Evolutionary conservation across 1,140 invertebrate species (phyloP).

Genomic region (Brachionus paranguensis): DNA sequence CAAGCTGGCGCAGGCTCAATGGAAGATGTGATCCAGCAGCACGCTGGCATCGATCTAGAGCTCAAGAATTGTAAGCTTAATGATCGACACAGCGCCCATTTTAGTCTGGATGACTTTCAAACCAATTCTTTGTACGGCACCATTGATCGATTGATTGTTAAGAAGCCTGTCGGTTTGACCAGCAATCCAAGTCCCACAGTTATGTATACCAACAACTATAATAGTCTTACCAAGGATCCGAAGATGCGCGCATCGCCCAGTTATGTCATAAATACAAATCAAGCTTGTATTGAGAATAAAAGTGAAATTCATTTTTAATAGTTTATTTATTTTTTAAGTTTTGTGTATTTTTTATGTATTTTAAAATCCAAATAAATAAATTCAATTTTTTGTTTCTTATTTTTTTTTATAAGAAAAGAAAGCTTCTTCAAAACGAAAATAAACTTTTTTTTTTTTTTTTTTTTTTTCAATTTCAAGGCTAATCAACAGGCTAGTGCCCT

Average conservation of each 20-base stretch:
- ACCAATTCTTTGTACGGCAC: constrained; percentile 30
- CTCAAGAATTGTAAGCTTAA: background rate
- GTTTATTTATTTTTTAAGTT: background rate
- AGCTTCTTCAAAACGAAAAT: too few relatives aligned
- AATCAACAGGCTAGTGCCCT: too few relatives aligned
- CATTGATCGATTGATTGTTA: constrained; percentile 32
- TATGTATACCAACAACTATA: constrained; percentile 40
- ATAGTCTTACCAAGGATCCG: constrained; percentile 32
- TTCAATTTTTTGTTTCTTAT: background rate
- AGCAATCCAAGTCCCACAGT: background rate
- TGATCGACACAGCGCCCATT: background rate
- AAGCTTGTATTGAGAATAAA: background rate
- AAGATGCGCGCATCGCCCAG: background rate
- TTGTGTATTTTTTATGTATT: background rate
- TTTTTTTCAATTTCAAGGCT: too few relatives aligned
- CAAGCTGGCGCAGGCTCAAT: background rate
- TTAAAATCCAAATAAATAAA: background rate
- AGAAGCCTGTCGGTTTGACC: background rate
- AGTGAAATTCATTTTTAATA: constrained; percentile 35
- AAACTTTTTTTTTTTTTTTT: too few relatives aligned
- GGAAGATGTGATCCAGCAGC: constrained; percentile 3
- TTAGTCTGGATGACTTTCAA: background rate
- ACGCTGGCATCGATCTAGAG: background rate
- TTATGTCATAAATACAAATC: background rate
- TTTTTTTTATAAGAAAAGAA: too few relatives aligned